phyloP scores from a whole-genome alignment of 2,888 invertebrate species.

The Idaea straminata region DNA sequence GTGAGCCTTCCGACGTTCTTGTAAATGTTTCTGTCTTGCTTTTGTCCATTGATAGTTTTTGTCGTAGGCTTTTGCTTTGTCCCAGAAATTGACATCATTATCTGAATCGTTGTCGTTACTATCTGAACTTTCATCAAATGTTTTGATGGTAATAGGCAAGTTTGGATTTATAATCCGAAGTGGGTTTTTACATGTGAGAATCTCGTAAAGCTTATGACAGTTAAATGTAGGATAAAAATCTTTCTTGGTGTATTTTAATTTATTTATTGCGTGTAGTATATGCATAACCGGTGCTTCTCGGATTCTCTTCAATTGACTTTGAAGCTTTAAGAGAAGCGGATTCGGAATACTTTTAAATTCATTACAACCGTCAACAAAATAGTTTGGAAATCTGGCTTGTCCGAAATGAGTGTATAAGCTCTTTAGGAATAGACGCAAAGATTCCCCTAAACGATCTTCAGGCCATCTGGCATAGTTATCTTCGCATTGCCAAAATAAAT shows the following conservation, averaged over 20 bases:
- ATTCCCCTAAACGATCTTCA: slow-evolving; percentile 86
- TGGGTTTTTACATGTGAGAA: slow-evolving; percentile 79
- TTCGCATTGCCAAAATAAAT: slow-evolving; percentile 90
- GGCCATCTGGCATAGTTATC: slow-evolving; percentile 85
- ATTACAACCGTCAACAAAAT: slow-evolving; percentile 86
- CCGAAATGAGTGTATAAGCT: slow-evolving; percentile 83
- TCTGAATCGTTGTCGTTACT: slow-evolving; percentile 64
- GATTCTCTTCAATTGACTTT: slow-evolving; percentile 84
- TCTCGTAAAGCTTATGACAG: slow-evolving; percentile 78
- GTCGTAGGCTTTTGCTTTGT: slow-evolving; percentile 72
- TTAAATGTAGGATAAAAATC: slow-evolving; percentile 84
- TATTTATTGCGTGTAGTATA: slow-evolving; percentile 84
- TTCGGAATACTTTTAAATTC: slow-evolving; percentile 85
- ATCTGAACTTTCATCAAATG: slow-evolving; percentile 52
- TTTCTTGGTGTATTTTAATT: slow-evolving; percentile 81
- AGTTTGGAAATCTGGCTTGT: slow-evolving; percentile 83
- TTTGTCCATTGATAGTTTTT: slow-evolving; percentile 74
- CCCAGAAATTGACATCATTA: slow-evolving; percentile 70
- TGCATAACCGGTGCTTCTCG: slow-evolving; percentile 86
- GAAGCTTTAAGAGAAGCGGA: slow-evolving; percentile 82
- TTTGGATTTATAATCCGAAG: slow-evolving; percentile 71
- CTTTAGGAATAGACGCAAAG: slow-evolving; percentile 81
- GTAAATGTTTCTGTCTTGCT: slow-evolving; percentile 60
- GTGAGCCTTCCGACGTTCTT: slow-evolving; percentile 57
- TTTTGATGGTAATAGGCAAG: slow-evolving; percentile 43